Evolutionary conservation across 2,888 invertebrate genomes (phyloP).

Genomic region (Enchytraeus crypticus): DNA sequence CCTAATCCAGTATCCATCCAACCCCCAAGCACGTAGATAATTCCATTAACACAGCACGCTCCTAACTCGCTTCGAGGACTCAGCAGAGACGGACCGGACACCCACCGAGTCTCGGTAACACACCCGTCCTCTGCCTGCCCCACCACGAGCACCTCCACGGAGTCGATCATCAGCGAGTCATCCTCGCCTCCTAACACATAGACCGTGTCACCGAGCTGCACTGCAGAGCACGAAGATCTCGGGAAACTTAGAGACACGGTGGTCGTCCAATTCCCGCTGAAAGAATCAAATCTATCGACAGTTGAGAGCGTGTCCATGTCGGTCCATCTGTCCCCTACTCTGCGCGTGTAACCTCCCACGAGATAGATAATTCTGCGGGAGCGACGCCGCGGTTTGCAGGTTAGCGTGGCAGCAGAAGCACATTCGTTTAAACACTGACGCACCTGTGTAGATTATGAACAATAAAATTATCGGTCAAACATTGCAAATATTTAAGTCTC

Average conservation of each 20-base stretch:
- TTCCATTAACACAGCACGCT: conserved; percentile 70
- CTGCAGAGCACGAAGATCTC: conserved; percentile 77
- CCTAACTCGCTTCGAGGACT: conserved; percentile 72
- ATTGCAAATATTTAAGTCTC: too few relatives aligned
- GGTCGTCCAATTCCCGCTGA: conserved; percentile 35
- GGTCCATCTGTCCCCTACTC: conserved; percentile 70
- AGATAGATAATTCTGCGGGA: conserved; percentile 79
- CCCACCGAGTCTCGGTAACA: conserved; percentile 37
- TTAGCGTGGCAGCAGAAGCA: too few relatives aligned
- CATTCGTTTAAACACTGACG: too few relatives aligned
- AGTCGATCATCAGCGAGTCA: conserved; percentile 69
- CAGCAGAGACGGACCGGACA: conserved; percentile 56
- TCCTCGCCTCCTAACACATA: conserved; percentile 81
- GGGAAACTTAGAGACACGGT: conserved; percentile 66
- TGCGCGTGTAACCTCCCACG: conserved; percentile 78
- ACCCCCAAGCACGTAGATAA: conserved; percentile 78
- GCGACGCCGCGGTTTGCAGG: conserved; percentile 64
- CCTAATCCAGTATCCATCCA: conserved; percentile 89
- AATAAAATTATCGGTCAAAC: too few relatives aligned
- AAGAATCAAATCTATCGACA: conserved; percentile 63
- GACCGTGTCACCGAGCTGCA: conserved; percentile 71
- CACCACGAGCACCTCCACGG: conserved; percentile 42
- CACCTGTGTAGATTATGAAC: too few relatives aligned
- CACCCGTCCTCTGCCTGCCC: too few relatives aligned
- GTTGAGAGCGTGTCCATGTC: conserved; percentile 63